Percentiles rank a stretch among this genome's conserved stretches.
Evolutionary conservation across 2,888 invertebrate species (phyloP).

Genomic region (Plusia festucae): DNA sequence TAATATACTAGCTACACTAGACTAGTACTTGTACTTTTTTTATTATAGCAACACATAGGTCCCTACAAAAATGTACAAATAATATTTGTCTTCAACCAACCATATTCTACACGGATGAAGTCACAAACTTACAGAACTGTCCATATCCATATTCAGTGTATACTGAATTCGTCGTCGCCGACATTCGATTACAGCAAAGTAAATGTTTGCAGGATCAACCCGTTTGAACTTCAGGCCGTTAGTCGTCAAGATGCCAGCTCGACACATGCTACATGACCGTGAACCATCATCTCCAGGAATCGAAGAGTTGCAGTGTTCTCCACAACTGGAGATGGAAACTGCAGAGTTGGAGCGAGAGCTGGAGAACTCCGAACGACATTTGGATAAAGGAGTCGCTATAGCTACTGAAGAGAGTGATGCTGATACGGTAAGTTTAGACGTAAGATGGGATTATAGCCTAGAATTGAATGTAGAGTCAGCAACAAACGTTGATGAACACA

Average conservation of each 20-base stretch:
- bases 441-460: not conserved
- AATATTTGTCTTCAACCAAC: no score
- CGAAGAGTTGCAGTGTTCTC: constrained; percentile 80
- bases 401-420: constrained; percentile 85
- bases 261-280: constrained; percentile 64
- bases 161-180: no score
- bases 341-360: constrained; percentile 78
- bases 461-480: not conserved
- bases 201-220: constrained; percentile 54
- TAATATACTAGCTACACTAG: no score
- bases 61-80: no score
- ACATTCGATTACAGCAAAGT: not conserved
- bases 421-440: constrained; percentile 79
- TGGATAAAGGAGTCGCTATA: constrained; percentile 78
- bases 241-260: constrained; percentile 77
- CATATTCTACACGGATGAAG: no score
- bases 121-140: no score
- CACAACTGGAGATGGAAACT: constrained; percentile 76
- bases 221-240: constrained; percentile 77
- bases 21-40: no score
- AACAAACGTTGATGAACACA: no score
- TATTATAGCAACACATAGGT: no score
- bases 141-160: no score
- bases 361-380: constrained; percentile 76
- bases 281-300: constrained; percentile 68